Conservation (phyloP, 2,888 invertebrate species). For the Dorcus hopei region DNA sequence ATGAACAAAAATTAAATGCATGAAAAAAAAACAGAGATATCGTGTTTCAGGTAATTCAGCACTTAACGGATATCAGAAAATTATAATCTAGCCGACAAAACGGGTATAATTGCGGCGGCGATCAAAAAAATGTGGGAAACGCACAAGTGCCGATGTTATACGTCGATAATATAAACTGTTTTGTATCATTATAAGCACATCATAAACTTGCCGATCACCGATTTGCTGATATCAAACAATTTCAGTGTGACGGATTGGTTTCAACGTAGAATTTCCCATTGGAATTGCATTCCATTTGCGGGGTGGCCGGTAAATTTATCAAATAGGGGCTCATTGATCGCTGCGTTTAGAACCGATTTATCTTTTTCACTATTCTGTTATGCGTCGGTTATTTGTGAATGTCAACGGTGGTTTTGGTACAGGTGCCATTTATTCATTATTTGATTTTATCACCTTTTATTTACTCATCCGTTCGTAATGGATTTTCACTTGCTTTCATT, state of each 20-base stretch:
- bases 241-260: slow-evolving; percentile 39
- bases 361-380: slow-evolving; percentile 34
- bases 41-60: neutral
- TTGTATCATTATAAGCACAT: slow-evolving; percentile 39
- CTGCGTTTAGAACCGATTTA: slow-evolving; percentile 40
- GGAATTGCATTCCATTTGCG: slow-evolving; percentile 43
- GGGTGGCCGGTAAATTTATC: slow-evolving; percentile 36
- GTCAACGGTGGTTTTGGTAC: slow-evolving; percentile 31
- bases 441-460: slow-evolving; percentile 26
- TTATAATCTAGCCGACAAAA: slow-evolving; percentile 14
- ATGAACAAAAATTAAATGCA: no score
- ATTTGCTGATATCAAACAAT: slow-evolving; percentile 32
- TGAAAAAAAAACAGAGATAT: no score
- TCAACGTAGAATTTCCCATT: slow-evolving; percentile 42
- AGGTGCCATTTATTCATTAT: slow-evolving; percentile 31
- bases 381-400: slow-evolving; percentile 30
- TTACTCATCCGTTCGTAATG: slow-evolving; percentile 3
- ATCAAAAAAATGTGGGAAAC: slow-evolving; percentile 25
- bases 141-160: slow-evolving; percentile 29
- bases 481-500: neutral
- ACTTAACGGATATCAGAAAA: slow-evolving; percentile 14
- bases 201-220: slow-evolving; percentile 41
- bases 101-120: slow-evolving; percentile 11
- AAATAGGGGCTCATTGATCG: slow-evolving; percentile 29
- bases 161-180: slow-evolving; percentile 28